phyloP scores from a whole-genome alignment of 2,797 vertebrate species.

The Sebastes oblongus region DNA sequence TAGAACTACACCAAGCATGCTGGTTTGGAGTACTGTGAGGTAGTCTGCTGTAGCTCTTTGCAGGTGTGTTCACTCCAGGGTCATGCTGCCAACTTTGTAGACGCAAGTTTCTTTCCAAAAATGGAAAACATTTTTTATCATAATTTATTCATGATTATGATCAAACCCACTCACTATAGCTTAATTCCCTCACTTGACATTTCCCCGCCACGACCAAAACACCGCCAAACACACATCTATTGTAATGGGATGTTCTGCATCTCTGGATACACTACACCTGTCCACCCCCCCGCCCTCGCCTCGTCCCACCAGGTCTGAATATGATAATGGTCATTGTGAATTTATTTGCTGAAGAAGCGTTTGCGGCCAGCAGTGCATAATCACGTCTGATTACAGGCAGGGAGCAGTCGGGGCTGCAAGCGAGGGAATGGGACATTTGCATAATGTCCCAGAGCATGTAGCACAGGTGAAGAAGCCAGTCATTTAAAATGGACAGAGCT shows the following conservation, averaged over 20 bases:
- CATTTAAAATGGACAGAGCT: constrained; percentile 68
- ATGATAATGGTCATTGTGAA: constrained; percentile 65
- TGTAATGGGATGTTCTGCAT: not conserved
- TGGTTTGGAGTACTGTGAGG: not conserved
- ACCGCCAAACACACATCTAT: not conserved
- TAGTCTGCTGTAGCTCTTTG: not conserved
- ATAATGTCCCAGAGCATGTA: constrained; percentile 69
- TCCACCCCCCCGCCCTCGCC: constrained; percentile 17
- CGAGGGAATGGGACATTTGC: constrained; percentile 57
- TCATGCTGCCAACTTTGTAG: not conserved
- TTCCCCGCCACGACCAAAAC: not conserved
- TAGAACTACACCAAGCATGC: not conserved
- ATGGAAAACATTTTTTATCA: not conserved
- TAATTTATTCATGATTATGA: constrained; percentile 13
- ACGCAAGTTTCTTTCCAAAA: constrained; percentile 9
- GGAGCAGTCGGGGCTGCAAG: constrained; percentile 55
- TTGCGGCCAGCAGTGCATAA: constrained; percentile 65
- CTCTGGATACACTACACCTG: constrained; percentile 33
- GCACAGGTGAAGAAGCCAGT: constrained; percentile 69
- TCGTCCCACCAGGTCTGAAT: constrained; percentile 26
- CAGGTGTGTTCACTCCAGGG: not conserved
- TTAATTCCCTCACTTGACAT: constrained; percentile 35
- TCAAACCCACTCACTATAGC: constrained; percentile 27
- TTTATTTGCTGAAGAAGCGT: constrained; percentile 66
- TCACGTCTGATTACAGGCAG: constrained; percentile 62